Evolutionary conservation across 2,888 invertebrate species (phyloP).

Genomic region (Stenurella melanura): DNA sequence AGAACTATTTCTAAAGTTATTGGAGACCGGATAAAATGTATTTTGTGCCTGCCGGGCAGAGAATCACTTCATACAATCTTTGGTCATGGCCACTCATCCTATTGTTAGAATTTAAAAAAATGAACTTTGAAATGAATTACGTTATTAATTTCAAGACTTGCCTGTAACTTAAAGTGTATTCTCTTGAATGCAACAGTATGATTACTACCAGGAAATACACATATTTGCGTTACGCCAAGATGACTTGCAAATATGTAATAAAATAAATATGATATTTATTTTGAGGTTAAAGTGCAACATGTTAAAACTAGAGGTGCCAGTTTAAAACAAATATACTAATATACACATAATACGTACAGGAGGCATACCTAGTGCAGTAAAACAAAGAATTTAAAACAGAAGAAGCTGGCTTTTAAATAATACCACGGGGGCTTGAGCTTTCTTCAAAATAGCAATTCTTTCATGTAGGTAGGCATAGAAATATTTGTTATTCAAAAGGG

Average conservation of each 20-base stretch:
- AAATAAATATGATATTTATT: neutral
- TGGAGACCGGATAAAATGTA: neutral
- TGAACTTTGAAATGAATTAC: constrained; percentile 5
- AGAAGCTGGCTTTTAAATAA: no score
- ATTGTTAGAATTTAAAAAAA: constrained; percentile 2
- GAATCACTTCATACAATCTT: neutral
- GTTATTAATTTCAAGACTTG: neutral
- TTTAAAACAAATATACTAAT: no score
- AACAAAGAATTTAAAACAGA: no score
- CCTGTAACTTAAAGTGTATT: neutral
- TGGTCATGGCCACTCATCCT: constrained; percentile 2
- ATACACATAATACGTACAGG: no score
- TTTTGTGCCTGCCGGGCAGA: neutral
- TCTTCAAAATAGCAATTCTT: no score
- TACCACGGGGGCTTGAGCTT: no score
- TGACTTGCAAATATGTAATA: neutral
- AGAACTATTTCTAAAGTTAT: neutral
- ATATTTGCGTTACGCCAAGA: constrained; percentile 6
- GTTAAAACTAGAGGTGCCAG: neutral
- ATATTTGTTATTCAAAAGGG: no score
- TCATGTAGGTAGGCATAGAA: no score
- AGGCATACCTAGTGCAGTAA: no score
- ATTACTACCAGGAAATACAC: constrained; percentile 1
- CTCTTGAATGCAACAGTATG: neutral
- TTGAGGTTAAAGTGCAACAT: neutral